A percentile compares a stretch with the other conserved stretches of the same genome.
Conservation (phyloP, 2,888 invertebrate genomes). For the Uropetala carovei region DNA sequence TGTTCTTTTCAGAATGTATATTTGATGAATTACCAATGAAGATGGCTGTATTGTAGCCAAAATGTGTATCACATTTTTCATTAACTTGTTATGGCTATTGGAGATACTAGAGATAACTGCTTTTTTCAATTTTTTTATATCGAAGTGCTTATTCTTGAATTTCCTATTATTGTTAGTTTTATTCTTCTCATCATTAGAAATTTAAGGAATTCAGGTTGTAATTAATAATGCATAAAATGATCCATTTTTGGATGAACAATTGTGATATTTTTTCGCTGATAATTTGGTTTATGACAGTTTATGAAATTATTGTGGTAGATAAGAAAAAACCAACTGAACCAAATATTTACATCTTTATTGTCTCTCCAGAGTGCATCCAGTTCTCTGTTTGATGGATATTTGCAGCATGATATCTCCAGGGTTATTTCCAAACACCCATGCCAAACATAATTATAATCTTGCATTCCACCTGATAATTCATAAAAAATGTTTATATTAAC, state of each 20-base stretch:
- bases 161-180: background rate
- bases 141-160: no score
- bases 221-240: background rate
- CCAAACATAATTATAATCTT: constrained; percentile 83
- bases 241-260: constrained; percentile 4
- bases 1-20: no score
- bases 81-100: no score
- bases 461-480: constrained; percentile 78
- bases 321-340: background rate
- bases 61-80: no score
- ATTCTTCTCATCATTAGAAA: background rate
- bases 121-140: no score
- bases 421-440: constrained; percentile 83
- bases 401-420: constrained; percentile 83
- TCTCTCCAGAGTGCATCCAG: constrained; percentile 79
- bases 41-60: no score
- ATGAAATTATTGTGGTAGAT: background rate
- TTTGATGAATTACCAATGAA: no score
- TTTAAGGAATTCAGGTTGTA: background rate
- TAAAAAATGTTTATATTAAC: background rate
- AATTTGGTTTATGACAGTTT: background rate
- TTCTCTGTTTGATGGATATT: constrained; percentile 78
- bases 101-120: no score
- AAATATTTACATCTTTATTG: constrained; percentile 76
- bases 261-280: background rate